Evolutionary conservation across 2,113 vertebrate species (phyloP).

Genomic region (Lamprologus lemairii): DNA sequence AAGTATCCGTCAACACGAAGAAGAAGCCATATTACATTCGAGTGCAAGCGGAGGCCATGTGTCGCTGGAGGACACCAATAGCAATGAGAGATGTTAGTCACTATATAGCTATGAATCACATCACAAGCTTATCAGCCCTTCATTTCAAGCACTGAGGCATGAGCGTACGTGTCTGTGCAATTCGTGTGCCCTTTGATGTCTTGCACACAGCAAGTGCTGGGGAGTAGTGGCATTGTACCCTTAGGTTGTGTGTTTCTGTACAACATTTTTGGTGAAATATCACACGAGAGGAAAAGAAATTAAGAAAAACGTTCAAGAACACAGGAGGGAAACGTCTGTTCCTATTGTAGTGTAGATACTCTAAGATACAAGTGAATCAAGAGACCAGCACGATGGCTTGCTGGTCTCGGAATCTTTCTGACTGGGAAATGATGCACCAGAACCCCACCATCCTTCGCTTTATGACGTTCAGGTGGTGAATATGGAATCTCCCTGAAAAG

Average conservation of each 20-base stretch:
- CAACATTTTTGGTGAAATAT: not conserved
- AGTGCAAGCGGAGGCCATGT: not conserved
- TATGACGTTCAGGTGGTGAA: not conserved
- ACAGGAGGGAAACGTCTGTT: not conserved
- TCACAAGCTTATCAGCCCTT: not conserved
- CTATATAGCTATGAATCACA: conserved; percentile 17
- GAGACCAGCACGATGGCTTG: not conserved
- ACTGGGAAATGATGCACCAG: not conserved
- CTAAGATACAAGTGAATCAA: not conserved
- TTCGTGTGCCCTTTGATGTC: not conserved
- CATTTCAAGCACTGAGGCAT: not conserved
- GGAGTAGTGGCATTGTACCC: not conserved
- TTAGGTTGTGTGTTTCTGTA: not conserved
- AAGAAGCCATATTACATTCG: not conserved
- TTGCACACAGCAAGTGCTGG: not conserved
- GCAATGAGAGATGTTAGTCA: not conserved
- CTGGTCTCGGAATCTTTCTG: not conserved
- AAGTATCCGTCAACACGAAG: not conserved
- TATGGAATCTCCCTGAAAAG: not conserved
- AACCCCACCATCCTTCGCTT: not conserved
- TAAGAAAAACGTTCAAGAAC: not conserved
- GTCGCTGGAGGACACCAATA: not conserved
- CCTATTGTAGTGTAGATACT: not conserved
- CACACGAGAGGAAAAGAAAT: not conserved
- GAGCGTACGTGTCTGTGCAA: not conserved